Percentiles rank a stretch among this genome's conserved stretches.
Evolutionary conservation across 1,140 invertebrate genomes (phyloP).

Genomic region (Drusus annulatus): DNA sequence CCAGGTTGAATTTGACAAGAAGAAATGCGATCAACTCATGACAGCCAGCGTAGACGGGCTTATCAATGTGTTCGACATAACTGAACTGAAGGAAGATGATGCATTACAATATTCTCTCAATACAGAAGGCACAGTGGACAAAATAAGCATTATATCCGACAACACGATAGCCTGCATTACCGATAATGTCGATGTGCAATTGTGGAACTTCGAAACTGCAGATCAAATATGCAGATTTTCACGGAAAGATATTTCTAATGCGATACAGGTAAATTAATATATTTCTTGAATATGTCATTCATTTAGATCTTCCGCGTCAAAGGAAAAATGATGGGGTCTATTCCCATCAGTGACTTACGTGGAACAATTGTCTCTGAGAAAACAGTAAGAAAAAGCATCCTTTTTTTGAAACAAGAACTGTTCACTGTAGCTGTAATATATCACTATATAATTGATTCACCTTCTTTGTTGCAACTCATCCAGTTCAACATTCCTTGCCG

Average conservation of each 20-base stretch:
- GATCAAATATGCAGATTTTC: constrained; percentile 73
- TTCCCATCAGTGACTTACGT: too few relatives aligned
- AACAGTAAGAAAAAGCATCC: too few relatives aligned
- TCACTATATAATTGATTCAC: too few relatives aligned
- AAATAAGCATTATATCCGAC: constrained; percentile 72
- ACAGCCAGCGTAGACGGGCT: constrained; percentile 89
- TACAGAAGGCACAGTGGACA: constrained; percentile 85
- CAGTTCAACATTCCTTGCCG: too few relatives aligned
- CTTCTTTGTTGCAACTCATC: too few relatives aligned
- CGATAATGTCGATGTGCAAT: constrained; percentile 79
- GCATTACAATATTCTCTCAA: constrained; percentile 87
- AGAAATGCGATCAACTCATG: constrained; percentile 78
- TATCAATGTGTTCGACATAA: constrained; percentile 89
- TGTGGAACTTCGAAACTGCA: constrained; percentile 79
- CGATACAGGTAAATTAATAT: constrained; percentile 62
- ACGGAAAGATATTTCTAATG: constrained; percentile 71
- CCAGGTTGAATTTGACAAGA: constrained; percentile 83
- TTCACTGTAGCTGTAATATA: too few relatives aligned
- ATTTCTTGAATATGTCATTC: not conserved
- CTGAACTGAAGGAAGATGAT: constrained; percentile 83
- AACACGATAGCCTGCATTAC: constrained; percentile 77
- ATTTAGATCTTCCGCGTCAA: not conserved
- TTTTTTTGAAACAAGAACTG: too few relatives aligned
- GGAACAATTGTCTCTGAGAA: too few relatives aligned
- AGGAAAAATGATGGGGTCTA: too few relatives aligned